Base-by-base conservation (phyloP, 2,113 vertebrate genomes). In the Nyctereutes procyonoides region DNA sequence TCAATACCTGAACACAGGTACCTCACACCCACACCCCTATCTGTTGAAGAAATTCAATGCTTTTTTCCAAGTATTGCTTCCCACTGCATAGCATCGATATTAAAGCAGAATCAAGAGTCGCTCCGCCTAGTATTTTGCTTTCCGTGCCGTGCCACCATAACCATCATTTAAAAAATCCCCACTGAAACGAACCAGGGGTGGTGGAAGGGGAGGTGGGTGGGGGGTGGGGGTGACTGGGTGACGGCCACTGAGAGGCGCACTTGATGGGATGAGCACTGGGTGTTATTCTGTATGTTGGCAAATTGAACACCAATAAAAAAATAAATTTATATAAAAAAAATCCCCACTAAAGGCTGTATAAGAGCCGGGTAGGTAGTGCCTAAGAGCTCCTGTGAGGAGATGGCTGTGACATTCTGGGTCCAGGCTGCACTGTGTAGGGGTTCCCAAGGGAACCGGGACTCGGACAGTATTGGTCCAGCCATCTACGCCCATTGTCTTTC, bases 401-500 rank as follows among this genome's bases (percentile, higher is more conserved):
- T 3, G n/a, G 5, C 26, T 1, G 1, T 6, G 12, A 12, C 1
- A 0, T 51, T 32, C 14, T 63, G 43, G 58, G 73, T 17, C 32
- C 10, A 43, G 35, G 32, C 28, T 48, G 9, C 13, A 2, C 0
- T 35, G 16, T 0, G 0, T 35, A 19, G 14, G 15, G 58, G 28
- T 11, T 26, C 20, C 8, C 2, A 28, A 69, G 26, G 20, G 38
- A 81, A 28, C 38, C 10, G 2, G 14, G 13, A 82, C 11, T 12
- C 8, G 28, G 48, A 2, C 19, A 12, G 43, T 19, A 60, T 8
- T 69, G n/a, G 48, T 76, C 35, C 26, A 22, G 86, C 24, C 8
- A 1, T 26, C 22, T 81, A 22, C 3, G 30, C 14, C 8, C 5
- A 4, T 30, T 15, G 58, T 17, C 35, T 82, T 63, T 15, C 53